Evolutionary conservation across 1,140 invertebrate genomes (phyloP).

Genomic region (Holotrichia oblita): DNA sequence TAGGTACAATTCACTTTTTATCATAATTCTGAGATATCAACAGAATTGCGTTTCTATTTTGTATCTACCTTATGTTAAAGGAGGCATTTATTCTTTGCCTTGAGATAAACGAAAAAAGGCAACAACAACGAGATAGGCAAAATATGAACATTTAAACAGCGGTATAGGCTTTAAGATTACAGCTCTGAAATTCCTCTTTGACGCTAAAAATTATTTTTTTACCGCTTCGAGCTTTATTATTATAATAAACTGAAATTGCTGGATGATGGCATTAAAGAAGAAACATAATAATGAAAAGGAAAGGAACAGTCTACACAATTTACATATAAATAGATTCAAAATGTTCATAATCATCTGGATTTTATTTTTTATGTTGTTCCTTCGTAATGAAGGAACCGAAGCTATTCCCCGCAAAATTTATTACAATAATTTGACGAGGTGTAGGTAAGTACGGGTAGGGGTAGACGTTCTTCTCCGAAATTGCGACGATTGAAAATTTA

Average conservation of each 20-base stretch:
- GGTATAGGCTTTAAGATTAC: not conserved
- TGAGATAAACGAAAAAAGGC: not conserved
- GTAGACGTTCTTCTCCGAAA: constrained; percentile 15
- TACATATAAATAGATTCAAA: constrained; percentile 35
- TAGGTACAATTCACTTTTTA: constrained; percentile 1
- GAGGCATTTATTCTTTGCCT: not conserved
- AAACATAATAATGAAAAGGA: not conserved
- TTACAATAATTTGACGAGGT: constrained; percentile 7
- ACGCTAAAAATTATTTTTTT: constrained; percentile 26
- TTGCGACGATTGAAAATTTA: constrained; percentile 31
- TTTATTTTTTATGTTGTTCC: constrained; percentile 28
- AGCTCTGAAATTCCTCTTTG: not conserved
- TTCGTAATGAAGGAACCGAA: constrained; percentile 30
- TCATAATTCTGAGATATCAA: not conserved
- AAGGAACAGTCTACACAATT: constrained; percentile 1
- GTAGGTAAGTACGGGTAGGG: not conserved
- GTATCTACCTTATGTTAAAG: constrained; percentile 21
- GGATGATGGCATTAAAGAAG: not conserved
- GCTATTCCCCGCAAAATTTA: not conserved
- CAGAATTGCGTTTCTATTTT: not conserved
- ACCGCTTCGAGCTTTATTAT: constrained; percentile 29
- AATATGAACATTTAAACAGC: constrained; percentile 26
- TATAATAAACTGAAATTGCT: constrained; percentile 31
- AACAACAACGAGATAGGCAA: constrained; percentile 7
- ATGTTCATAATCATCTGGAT: constrained; percentile 23